Conservation (phyloP, 2,888 invertebrate species). For the Habrosyne pyritoides region DNA sequence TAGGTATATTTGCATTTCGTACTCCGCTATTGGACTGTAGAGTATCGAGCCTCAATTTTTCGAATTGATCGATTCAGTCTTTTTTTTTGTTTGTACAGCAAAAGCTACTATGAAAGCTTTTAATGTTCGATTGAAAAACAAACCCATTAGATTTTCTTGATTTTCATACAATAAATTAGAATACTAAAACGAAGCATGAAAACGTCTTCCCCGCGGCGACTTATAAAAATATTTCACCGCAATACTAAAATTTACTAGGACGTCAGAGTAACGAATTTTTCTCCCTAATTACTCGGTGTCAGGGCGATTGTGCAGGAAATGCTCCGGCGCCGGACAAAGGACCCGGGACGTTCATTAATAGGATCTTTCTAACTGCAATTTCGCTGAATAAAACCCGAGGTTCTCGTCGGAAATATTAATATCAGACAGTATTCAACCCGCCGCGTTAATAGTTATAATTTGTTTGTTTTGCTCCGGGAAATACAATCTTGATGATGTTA, state of each 20-base stretch:
- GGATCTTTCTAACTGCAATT: slow-evolving; percentile 82
- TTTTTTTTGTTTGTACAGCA: too few relatives aligned
- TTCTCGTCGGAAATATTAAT: slow-evolving; percentile 76
- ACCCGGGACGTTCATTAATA: slow-evolving; percentile 81
- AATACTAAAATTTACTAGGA: slow-evolving; percentile 63
- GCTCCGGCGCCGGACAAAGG: slow-evolving; percentile 74
- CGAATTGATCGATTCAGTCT: background rate
- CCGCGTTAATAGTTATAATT: slow-evolving; percentile 70
- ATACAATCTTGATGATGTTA: slow-evolving; percentile 5
- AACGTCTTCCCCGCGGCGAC: slow-evolving; percentile 24
- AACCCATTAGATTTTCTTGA: background rate
- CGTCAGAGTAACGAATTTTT: slow-evolving; percentile 77
- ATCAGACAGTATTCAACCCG: slow-evolving; percentile 69
- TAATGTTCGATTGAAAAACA: background rate
- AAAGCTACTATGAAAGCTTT: too few relatives aligned
- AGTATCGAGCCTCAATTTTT: background rate
- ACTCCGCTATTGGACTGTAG: slow-evolving; percentile 14
- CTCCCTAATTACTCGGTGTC: slow-evolving; percentile 82
- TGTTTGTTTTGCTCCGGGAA: slow-evolving; percentile 57
- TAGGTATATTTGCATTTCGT: slow-evolving; percentile 22
- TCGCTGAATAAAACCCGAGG: slow-evolving; percentile 74
- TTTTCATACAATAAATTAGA: slow-evolving; percentile 1
- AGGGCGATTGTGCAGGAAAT: slow-evolving; percentile 80
- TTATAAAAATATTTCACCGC: slow-evolving; percentile 46
- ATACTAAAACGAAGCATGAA: slow-evolving; percentile 8